phyloP scores from a whole-genome alignment of 2,113 vertebrate species.

The Emydocephalus ijimae region DNA sequence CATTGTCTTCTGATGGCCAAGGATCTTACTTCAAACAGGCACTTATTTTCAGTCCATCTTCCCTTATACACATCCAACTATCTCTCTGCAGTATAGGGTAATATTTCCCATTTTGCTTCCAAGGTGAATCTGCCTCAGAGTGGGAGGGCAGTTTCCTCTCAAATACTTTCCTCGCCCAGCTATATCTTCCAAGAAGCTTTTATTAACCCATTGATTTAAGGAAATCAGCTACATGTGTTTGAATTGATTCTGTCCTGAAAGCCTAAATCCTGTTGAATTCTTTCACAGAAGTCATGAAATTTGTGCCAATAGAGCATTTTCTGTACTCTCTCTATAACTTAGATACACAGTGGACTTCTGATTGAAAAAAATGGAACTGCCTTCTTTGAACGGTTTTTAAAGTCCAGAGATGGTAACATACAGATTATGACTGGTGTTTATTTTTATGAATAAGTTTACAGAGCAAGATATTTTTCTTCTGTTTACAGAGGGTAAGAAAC shows the following conservation, averaged over 20 bases:
- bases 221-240: not conserved
- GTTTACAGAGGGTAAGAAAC: not conserved
- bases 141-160: not conserved
- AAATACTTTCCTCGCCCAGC: not conserved
- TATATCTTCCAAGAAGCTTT: not conserved
- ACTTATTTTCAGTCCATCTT: not conserved
- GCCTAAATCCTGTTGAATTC: not conserved
- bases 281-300: not conserved
- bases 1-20: not conserved
- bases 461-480: not conserved
- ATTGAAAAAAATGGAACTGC: not conserved
- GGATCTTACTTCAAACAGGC: not conserved
- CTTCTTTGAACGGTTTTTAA: not conserved
- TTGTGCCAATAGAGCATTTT: not conserved
- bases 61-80: not conserved
- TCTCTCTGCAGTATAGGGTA: not conserved
- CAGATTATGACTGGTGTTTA: not conserved
- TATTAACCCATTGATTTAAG: not conserved
- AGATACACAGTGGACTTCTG: not conserved
- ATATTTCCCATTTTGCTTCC: not conserved
- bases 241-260: too few species aligned
- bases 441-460: not conserved
- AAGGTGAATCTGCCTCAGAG: not conserved
- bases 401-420: not conserved
- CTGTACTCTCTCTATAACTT: not conserved